Evolutionary conservation across 2,113 vertebrate genomes (phyloP), one percentile per base, ranked within the genome.

Genomic region (Cyphomyrus plagiostoma): DNA sequence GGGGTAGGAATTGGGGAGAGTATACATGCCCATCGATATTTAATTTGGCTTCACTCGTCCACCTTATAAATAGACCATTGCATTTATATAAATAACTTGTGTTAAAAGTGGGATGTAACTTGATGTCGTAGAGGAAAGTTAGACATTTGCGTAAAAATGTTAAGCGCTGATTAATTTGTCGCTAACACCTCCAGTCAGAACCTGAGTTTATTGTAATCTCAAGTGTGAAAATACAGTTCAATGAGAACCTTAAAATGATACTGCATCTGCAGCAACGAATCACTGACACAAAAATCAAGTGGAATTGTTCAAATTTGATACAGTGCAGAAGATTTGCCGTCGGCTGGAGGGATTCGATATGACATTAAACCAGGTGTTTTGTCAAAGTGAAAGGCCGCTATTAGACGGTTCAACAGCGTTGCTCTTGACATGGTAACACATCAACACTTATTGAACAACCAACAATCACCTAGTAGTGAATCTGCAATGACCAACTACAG

Each of bases 341-440:
- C 90, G 87, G 85, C 62, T 92, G 92, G 91, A 91, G 42, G 56
- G 92, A 93, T 92, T 88, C 90, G 90, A 91, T 92, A 92, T 93
- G 91, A 92, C 90, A 92, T 92, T 93, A 90, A 90, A 92, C 88
- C 89, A 90, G 89, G 92, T 91, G 88, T 80, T 83, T 90, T 88
- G 86, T 91, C 90, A 88, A 89, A 90, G 89, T 89, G 86, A 89
- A 88, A 91, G 88, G 90, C 86, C 58, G 42, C 86, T 52, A 23
- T 39, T 35, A 87, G 23, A 91, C 39, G 35, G 84, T 89, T 35
- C 53, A 56, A 88, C 56, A 86, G 46, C 5, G 56, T 23, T 62
- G 48, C 87, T 88, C 88, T 90, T 89, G 89, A 92, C 86, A 58
- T 86, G 86, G 56, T 86, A 87, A 56, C 74, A 39, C 13, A 62